Evolutionary conservation across 1,140 invertebrate genomes (phyloP), one percentile per base, ranked within the genome.

Genomic region (Drosophila burlai): DNA sequence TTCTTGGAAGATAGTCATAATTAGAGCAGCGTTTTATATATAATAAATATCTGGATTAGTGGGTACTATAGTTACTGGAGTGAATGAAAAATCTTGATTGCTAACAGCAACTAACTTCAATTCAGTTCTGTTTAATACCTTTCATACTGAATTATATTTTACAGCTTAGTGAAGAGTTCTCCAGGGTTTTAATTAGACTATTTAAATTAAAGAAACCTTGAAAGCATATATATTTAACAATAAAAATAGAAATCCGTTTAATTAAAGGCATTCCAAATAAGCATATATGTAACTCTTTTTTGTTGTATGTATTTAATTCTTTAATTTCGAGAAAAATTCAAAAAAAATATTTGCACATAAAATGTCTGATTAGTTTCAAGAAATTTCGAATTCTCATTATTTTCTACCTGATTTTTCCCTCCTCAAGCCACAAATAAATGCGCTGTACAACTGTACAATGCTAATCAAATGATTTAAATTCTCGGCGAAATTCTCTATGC

Each of bases 1-100:
- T 74, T 74, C 71, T 43, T 11, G 71, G 71, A 73, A 73, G 38
- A 36, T 9, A 26, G 29, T 43, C 7, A 43, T 36, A 43, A 61
- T 72, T 43, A 52, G 29, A 46, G 18, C 36, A 29, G 11, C 6
- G 21, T 31, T 71, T 72, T 69, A 49, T 42, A 40, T 36, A 57
- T 49, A 16, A 43, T 50, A 42, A 50, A 52, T 68, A 47, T 43
- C 21, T 45, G 58, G 36, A 57, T 16, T 31, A 31, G 13, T 29
- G 34, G 29, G 49, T 21, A 16, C 40, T n/a, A 57, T 40, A 57
- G 34, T 49, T 49, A 47, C 18, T 61, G 29, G 18, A 49, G 21
- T 47, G 58, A 24, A 24, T 34, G 13, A 60, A 47, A 34, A 31
- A 21, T 31, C 31, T 55, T 55, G 18, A 40, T 55, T 40, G 34